Base-by-base conservation (phyloP, 2,113 vertebrate species). In the Bufo gargarizans region DNA sequence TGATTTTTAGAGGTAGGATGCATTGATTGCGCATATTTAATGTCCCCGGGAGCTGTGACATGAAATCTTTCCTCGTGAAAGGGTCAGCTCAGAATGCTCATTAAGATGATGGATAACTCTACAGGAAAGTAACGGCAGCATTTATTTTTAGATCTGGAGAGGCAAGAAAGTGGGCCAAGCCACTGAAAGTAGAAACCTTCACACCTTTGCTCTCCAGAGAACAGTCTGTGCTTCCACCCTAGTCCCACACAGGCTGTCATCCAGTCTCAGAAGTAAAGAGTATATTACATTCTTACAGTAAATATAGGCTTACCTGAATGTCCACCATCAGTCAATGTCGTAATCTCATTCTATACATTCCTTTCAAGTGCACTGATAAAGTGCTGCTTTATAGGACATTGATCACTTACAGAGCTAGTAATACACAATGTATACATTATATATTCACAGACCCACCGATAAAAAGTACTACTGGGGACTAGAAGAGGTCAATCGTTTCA, bases 41-140 rank as follows among this genome's bases (percentile, higher is more conserved):
- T 65, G 82, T 65, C 80, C 80, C 49, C 67, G 16, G 47, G 72
- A 77, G 72, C 58, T 77, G 14, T 77, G 61, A 83, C 71, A 77
- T 65, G 20, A 88, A 84, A 88, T 77, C 59, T 84, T 22, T 84
- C 72, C 82, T 65, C 0, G 49, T 49, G n/a, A 49, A 89, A 78
- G 82, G 87, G 72, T 88, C 87, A 89, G 49, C 61, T 55, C 47
- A n/a, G 72, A 59, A 84, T 56, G 81, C 58, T 89, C 81, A 84
- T 89, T 89, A 89, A 78, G 55, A 89, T 84, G 81, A 89, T 89
- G 72, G 87, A 89, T 89, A 89, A 78, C 82, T 77, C 82, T 69
- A 89, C 82, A 84, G 81, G 47, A 84, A 89, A 58, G 58, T 55
- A 83, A 78, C 7, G 69, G 72, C 81, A 76, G 56, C 8, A 47